Base-by-base conservation (phyloP, 2,113 vertebrate species). In the Pachyramphus minor region DNA sequence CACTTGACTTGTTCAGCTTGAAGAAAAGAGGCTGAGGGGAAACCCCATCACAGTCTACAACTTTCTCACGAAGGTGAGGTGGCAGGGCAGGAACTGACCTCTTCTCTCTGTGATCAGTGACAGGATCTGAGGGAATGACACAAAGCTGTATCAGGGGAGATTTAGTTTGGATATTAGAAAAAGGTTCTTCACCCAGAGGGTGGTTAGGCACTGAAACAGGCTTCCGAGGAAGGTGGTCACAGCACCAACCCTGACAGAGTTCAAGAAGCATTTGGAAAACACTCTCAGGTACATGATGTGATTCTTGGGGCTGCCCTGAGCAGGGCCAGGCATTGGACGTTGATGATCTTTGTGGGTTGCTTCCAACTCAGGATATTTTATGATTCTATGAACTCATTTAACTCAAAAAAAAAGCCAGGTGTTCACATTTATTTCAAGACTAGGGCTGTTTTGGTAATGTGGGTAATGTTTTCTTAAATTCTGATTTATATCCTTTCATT, bases 91-190 rank as follows among this genome's bases (percentile, higher is more conserved):
- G 17, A 13, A 63, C 37, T 30, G 27, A 63, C 41, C 45, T 60
- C 28, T 30, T 45, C 44, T 16, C 53, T 47, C n/a, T 68, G 20
- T 39, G 16, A 11, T 13, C 45, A 53, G 7, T 10, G 30, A 45
- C 23, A 53, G 39, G 39, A 82, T 28, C 28, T 3, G 3, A 47
- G 13, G 24, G 20, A 60, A 47, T 4, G 4, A 19, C 45, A 21
- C 11, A 4, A 47, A 53, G 24, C 0, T 75, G 23, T 24, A 16
- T 27, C 41, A 68, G 39, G 39, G 27, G 6, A 76, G 12, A 21
- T 0, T 49, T 35, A 47, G 14, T 30, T 0, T 47, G 11, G n/a
- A 7, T 47, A 55, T 11, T 6, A 47, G 14, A 1, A 31, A 62
- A 47, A 41, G 7, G 7, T 27, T 75, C 20, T 41, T 41, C 17